Percentiles rank a stretch among this genome's conserved stretches.
phyloP scores from a whole-genome alignment of 1,140 invertebrate genomes.

The Neodiprion fabricii region DNA sequence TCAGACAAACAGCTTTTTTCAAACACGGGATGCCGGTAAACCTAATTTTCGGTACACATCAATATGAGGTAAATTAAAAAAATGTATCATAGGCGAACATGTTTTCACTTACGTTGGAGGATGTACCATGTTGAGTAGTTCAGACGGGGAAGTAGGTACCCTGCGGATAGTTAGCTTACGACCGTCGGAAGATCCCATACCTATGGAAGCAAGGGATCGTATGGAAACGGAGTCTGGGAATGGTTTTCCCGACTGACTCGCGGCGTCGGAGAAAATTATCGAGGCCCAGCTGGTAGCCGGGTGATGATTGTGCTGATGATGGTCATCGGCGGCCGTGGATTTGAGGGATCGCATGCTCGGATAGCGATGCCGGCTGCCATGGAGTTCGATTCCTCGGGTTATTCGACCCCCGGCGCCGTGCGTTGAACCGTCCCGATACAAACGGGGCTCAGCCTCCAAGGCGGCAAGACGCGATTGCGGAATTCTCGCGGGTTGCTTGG shows the following conservation, averaged over 20 bases:
- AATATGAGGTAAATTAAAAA: no score
- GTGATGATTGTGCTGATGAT: constrained; percentile 35
- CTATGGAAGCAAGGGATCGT: constrained; percentile 79
- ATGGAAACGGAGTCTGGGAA: constrained; percentile 72
- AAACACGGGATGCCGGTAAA: no score
- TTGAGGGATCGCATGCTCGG: constrained; percentile 48
- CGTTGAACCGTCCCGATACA: constrained; percentile 23
- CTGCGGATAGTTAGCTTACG: constrained; percentile 80
- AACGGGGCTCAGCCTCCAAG: constrained; percentile 13
- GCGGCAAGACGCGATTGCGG: not conserved
- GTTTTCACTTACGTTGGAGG: constrained; percentile 76
- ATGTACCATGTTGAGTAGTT: constrained; percentile 81
- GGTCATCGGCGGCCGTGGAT: constrained; percentile 40
- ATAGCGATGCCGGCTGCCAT: constrained; percentile 35
- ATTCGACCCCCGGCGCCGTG: constrained; percentile 24
- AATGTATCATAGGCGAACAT: no score
- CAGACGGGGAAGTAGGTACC: constrained; percentile 81
- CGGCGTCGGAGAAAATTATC: constrained; percentile 38
- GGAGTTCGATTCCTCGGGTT: constrained; percentile 33
- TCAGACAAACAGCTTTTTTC: no score
- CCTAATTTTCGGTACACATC: no score
- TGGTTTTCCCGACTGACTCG: constrained; percentile 38
- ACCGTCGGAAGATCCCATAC: constrained; percentile 86
- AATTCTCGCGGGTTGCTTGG: not conserved
- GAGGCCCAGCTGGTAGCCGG: constrained; percentile 39